Percentiles rank a stretch among this genome's conserved stretches.
Evolutionary conservation across 1,140 invertebrate species (phyloP).

Genomic region (Bathynomus jamesi): DNA sequence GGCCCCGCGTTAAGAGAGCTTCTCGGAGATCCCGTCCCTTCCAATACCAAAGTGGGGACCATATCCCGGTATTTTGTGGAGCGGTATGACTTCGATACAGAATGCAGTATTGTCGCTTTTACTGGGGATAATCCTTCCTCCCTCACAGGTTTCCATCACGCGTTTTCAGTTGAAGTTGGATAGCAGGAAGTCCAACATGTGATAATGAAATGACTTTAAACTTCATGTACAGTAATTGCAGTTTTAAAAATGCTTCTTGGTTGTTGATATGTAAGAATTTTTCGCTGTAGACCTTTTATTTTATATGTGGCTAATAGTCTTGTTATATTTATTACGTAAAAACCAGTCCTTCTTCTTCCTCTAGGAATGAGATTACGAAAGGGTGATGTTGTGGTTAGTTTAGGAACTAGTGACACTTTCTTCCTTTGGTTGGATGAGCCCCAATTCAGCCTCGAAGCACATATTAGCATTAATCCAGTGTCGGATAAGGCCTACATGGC

Average conservation of each 20-base stretch:
- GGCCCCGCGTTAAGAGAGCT: slow-evolving; percentile 56
- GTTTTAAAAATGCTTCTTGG: too few species aligned
- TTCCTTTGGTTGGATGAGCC: slow-evolving; percentile 68
- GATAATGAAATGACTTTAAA: too few species aligned
- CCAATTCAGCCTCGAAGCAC: slow-evolving; percentile 59
- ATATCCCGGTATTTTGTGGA: slow-evolving; percentile 72
- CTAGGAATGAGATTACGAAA: slow-evolving; percentile 62
- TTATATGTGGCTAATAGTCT: too few species aligned
- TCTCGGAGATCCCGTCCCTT: slow-evolving; percentile 62
- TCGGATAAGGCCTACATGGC: slow-evolving; percentile 70
- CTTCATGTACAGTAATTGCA: too few species aligned
- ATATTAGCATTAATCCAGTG: slow-evolving; percentile 79
- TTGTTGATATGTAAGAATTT: too few species aligned
- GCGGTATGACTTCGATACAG: slow-evolving; percentile 69
- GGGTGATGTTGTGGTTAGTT: slow-evolving; percentile 76
- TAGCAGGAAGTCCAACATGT: too few species aligned
- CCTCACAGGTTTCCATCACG: slow-evolving; percentile 52
- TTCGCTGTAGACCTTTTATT: too few species aligned
- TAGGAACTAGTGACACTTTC: slow-evolving; percentile 88
- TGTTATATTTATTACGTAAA: background rate
- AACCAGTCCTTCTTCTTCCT: background rate
- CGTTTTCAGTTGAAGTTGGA: too few species aligned
- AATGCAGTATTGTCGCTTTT: slow-evolving; percentile 76
- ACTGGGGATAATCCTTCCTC: slow-evolving; percentile 91
- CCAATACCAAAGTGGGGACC: slow-evolving; percentile 58